phyloP scores from a whole-genome alignment of 2,797 vertebrate species.

The Malurus leucopterus region DNA sequence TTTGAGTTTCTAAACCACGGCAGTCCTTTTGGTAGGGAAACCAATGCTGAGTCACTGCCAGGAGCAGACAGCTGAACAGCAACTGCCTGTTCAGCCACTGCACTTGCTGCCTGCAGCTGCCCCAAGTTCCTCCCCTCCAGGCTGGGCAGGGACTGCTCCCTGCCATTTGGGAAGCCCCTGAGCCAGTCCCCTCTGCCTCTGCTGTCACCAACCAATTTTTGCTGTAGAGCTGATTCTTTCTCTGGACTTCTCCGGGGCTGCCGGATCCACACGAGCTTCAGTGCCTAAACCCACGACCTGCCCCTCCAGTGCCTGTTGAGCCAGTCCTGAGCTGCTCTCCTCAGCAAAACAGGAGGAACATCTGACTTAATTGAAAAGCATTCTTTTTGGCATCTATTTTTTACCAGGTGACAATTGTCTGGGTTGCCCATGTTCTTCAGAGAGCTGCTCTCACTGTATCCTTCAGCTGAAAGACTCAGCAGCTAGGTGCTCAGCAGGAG shows the following conservation, averaged over 20 bases:
- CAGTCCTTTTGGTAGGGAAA: neutral
- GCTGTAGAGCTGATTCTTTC: neutral
- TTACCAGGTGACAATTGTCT: rapidly evolving
- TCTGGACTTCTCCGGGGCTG: neutral
- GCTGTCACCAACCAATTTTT: neutral
- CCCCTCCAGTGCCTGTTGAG: neutral
- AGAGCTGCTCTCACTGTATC: neutral
- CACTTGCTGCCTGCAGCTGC: too few species aligned
- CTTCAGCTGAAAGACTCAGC: neutral
- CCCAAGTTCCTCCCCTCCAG: neutral
- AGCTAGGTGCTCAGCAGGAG: neutral
- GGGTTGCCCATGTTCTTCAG: neutral
- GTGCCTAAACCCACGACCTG: too few species aligned
- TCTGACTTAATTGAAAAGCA: neutral
- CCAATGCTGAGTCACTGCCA: too few species aligned
- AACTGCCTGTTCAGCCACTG: neutral
- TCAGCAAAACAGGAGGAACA: neutral
- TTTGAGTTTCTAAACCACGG: neutral
- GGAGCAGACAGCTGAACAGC: neutral
- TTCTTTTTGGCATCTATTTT: neutral
- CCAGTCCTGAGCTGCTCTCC: rapidly evolving
- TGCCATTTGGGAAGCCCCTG: too few species aligned
- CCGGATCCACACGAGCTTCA: neutral
- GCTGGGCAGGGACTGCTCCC: too few species aligned
- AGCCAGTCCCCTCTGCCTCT: neutral